Percentiles rank a stretch among this genome's conserved stretches.
Conservation (phyloP, 2,888 invertebrate genomes). For the Panorpa germanica region DNA sequence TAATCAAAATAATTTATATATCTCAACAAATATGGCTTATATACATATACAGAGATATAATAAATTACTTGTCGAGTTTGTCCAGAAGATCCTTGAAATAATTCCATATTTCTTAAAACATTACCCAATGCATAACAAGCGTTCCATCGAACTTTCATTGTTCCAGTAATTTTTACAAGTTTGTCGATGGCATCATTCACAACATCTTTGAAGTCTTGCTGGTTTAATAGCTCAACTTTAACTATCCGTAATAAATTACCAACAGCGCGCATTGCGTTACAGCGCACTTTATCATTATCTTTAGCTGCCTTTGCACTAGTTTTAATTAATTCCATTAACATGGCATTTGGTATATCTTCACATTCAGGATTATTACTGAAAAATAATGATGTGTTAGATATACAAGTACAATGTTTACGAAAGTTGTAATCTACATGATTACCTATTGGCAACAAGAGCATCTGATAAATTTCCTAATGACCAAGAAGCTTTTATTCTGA, state of each 20-base stretch:
- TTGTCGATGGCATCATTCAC: slow-evolving; percentile 38
- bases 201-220: slow-evolving; percentile 26
- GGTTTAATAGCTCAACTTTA: slow-evolving; percentile 38
- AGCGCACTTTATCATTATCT: slow-evolving; percentile 57
- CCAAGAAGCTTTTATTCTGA: slow-evolving; percentile 71
- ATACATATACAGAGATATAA: background rate
- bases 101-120: slow-evolving; percentile 41
- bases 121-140: slow-evolving; percentile 76
- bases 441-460: slow-evolving; percentile 54
- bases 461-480: slow-evolving; percentile 73
- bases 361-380: slow-evolving; percentile 31
- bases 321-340: slow-evolving; percentile 48
- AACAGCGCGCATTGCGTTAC: slow-evolving; percentile 58
- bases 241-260: slow-evolving; percentile 63
- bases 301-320: slow-evolving; percentile 41
- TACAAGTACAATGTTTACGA: background rate
- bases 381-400: slow-evolving; percentile 10
- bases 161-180: slow-evolving; percentile 44
- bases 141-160: slow-evolving; percentile 84
- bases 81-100: slow-evolving; percentile 26
- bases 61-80: slow-evolving; percentile 29
- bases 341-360: slow-evolving; percentile 45
- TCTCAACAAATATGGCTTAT: background rate
- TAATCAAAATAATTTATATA: slow-evolving; percentile 6
- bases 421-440: slow-evolving; percentile 14